Conservation (phyloP, 2,113 vertebrate species). For the Toxotes jaculatrix region DNA sequence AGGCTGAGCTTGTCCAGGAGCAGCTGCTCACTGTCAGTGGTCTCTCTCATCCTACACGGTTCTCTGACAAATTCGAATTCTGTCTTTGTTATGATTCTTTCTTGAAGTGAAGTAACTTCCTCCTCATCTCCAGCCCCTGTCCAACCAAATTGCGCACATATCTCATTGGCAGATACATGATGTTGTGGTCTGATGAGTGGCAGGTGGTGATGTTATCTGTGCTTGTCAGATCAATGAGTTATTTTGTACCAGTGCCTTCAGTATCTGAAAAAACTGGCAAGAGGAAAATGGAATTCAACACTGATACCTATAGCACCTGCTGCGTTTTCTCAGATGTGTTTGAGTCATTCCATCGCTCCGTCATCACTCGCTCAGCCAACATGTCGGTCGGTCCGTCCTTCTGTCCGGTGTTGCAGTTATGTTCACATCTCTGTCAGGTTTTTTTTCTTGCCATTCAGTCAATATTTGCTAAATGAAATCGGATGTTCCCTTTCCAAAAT, state of each 20-base stretch:
- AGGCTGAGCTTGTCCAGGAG: conserved; percentile 33
- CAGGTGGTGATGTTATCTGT: not conserved
- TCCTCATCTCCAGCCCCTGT: not conserved
- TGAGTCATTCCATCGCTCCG: conserved; percentile 49
- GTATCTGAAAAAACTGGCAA: not conserved
- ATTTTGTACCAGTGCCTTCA: not conserved
- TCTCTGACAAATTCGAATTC: conserved; percentile 2
- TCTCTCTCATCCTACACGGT: conserved; percentile 51
- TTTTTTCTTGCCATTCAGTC: conserved; percentile 22
- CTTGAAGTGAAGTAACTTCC: not conserved
- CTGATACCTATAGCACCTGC: conserved; percentile 42
- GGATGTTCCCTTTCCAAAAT: conserved; percentile 10
- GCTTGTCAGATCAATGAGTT: not conserved
- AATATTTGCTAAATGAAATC: conserved; percentile 30
- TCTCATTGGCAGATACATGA: conserved; percentile 13
- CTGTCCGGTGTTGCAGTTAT: conserved; percentile 13
- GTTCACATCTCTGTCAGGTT: conserved; percentile 1
- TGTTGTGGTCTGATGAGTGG: conserved; percentile 16
- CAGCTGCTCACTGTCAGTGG: conserved; percentile 48
- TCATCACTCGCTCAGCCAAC: conserved; percentile 42
- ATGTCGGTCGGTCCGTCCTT: conserved; percentile 44
- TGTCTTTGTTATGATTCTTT: not conserved
- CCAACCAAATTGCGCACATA: not conserved
- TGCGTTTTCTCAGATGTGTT: conserved; percentile 39
- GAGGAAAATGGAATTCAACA: not conserved